phyloP scores from a whole-genome alignment of 2,888 invertebrate genomes.

The Xanthorhoe spadicearia region DNA sequence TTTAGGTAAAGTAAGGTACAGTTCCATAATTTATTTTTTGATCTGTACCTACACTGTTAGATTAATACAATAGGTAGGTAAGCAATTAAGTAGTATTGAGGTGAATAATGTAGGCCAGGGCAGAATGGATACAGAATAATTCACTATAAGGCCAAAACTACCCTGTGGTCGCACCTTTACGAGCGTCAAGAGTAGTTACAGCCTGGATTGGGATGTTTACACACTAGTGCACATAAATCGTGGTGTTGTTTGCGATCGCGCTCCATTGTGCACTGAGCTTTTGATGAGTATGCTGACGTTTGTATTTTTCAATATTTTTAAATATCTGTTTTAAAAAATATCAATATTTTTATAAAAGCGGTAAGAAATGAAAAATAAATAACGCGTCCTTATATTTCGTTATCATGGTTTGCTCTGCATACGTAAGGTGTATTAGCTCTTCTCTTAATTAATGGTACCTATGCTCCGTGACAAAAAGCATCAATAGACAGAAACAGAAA shows the following conservation, averaged over 20 bases:
- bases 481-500: too few relatives aligned
- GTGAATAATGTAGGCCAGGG: not conserved
- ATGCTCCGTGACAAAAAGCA: too few relatives aligned
- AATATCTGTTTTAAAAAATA: not conserved
- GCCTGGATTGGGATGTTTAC: conserved; percentile 45
- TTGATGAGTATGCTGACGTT: conserved; percentile 45
- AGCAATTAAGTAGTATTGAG: not conserved
- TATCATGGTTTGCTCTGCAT: too few relatives aligned
- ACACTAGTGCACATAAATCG: conserved; percentile 49
- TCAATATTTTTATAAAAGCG: not conserved
- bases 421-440: too few relatives aligned
- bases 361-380: not conserved
- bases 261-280: conserved; percentile 45
- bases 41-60: not conserved
- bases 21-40: not conserved
- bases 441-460: too few relatives aligned
- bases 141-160: conserved; percentile 5
- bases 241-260: conserved; percentile 45
- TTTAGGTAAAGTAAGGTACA: not conserved
- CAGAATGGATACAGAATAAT: conserved; percentile 11
- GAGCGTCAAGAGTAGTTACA: conserved; percentile 42
- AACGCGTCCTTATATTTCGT: too few relatives aligned
- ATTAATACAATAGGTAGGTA: not conserved
- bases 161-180: conserved; percentile 27
- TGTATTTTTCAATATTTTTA: conserved; percentile 10